Base-by-base conservation (phyloP, 2,113 vertebrate genomes). In the Sitta europaea region DNA sequence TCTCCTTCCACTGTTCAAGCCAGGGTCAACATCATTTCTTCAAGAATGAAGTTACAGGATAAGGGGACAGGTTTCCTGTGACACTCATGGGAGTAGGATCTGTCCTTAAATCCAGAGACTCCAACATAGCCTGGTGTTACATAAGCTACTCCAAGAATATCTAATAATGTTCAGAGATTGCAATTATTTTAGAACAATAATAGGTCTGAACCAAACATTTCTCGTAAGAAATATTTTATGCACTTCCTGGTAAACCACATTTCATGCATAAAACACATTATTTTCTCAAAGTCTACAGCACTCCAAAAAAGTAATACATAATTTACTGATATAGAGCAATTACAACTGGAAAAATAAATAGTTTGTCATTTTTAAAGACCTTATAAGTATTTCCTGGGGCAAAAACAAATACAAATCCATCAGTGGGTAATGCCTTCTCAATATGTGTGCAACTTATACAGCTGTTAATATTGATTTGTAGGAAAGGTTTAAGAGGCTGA, bases 401-500 rank as follows among this genome's bases (percentile, higher is more conserved):
- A 96, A 96, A 96, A 94, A 18, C 94, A 97, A 97, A 97, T 91
- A 95, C 88, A 95, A 96, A 97, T 95, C 96, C 91, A 96, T 97
- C 96, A 97, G 81, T 48, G 43, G 61, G 77, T 94, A 97, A 97
- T 94, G 86, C 65, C 81, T 94, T 93, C 96, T 95, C 94, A 91
- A 96, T 91, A 96, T 36, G 53, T 67, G 70, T 79, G 91, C 86
- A 96, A 92, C 93, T 94, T 92, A 91, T 27, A 96, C 88, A 92
- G 96, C 95, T 95, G 95, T 96, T 96, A 96, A 96, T 96, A 97
- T 91, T 97, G 97, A 97, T 97, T 97, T 97, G 91, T 86, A 77
- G 86, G 80, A 74, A 82, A 97, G 92, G 93, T 89, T 96, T 96
- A 95, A 93, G 81, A 97, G 87, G 82, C 74, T 95, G 89, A 85